Conservation (phyloP, 2,797 vertebrate genomes). For the Hydrophis major region DNA sequence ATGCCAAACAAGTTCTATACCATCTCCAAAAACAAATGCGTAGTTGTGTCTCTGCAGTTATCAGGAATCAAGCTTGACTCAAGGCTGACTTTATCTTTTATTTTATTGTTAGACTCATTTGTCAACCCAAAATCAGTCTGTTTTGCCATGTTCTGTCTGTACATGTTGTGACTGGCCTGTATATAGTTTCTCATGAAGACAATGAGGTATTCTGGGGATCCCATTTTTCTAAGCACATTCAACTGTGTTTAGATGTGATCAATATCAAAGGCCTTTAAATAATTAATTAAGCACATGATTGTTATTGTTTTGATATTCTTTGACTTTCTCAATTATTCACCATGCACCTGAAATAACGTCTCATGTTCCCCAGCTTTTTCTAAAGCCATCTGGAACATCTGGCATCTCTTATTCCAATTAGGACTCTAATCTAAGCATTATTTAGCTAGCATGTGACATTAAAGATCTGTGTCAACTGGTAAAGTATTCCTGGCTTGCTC, state of each 20-base stretch:
- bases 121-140: not conserved
- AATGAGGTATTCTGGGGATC: not conserved
- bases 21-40: not conserved
- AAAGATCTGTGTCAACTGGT: not conserved
- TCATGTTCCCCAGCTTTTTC: not conserved
- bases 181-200: not conserved
- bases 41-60: not conserved
- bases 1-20: not conserved
- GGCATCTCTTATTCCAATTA: not conserved
- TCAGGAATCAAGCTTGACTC: not conserved
- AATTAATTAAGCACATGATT: not conserved
- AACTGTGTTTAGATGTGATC: not conserved
- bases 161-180: not conserved
- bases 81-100: not conserved
- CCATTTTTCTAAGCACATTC: not conserved
- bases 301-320: not conserved
- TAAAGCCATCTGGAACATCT: not conserved
- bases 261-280: not conserved
- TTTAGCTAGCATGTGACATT: not conserved
- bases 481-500: no score
- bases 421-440: not conserved
- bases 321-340: not conserved
- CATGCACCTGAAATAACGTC: not conserved
- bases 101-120: not conserved
- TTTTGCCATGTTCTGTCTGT: not conserved